Evolutionary conservation across 2,797 vertebrate species (phyloP), one percentile per base, ranked within the genome.

Genomic region (Clarias laeviceps): DNA sequence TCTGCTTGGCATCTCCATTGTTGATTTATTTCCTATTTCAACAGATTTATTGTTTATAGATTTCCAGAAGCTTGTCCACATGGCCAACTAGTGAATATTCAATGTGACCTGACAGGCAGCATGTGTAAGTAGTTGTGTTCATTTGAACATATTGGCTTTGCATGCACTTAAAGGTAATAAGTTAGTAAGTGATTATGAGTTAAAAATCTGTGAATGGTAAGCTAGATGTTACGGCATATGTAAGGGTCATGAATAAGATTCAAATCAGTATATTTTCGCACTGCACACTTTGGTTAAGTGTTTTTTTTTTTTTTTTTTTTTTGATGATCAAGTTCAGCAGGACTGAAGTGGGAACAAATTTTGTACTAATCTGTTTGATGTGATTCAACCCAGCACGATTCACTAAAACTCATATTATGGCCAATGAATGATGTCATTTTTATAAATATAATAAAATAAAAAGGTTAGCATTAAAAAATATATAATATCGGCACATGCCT

Each of bases 401-500:
- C 68, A 37, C 8, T 0, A 69, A 8, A 32, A 69, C 18, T 18
- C 0, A 2, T 73, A 77, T 61, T 62, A 79, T 17, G 34, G 57
- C 57, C 34, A 78, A 37, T 37, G 76, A 37, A 6, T 62, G 17
- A 57, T 27, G 24, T 20, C 9, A 8, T 78, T 40, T 32, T n/a
- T 37, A 8, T 54, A 54, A 34, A 40, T 15, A 77, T 54, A 34
- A 0, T 12, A 37, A 61, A 22, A 57, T 20, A 15, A 34, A 32
- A 77, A 22, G 11, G 5, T n/a, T 15, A 7, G 24, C 29, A 27
- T 54, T 17, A 17, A 66, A 66, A 32, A 66, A 15, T 5, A 57
- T 20, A 54, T 9, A 45, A 32, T 22, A 76, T 84, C 70, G 72
- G 70, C 69, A 81, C 79, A 82, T 80, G 64, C 80, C 64, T 59